Conservation (phyloP, 2,888 invertebrate genomes). For the Linnaemya vulpina region DNA sequence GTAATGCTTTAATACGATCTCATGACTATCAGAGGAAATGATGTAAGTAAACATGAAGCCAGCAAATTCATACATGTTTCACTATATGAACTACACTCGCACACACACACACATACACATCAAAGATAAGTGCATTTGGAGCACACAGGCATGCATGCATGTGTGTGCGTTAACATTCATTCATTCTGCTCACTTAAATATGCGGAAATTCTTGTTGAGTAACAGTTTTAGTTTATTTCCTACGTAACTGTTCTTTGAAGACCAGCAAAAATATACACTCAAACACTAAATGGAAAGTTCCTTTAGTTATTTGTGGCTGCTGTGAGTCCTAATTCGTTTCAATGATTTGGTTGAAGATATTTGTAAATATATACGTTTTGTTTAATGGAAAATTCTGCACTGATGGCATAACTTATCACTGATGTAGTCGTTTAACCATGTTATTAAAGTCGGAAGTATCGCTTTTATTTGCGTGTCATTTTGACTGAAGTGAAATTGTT, state of each 20-base stretch:
- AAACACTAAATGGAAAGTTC: slow-evolving; percentile 8
- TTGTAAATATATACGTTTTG: neutral
- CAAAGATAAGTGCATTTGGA: slow-evolving; percentile 16
- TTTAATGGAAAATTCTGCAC: neutral
- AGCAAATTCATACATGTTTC: slow-evolving; percentile 7
- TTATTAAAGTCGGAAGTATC: neutral
- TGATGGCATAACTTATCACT: neutral
- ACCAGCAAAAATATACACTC: neutral
- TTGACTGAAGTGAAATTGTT: neutral
- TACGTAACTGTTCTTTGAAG: slow-evolving; percentile 34
- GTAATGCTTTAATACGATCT: slow-evolving; percentile 37
- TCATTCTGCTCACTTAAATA: slow-evolving; percentile 57
- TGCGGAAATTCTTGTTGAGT: slow-evolving; percentile 62
- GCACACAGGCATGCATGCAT: neutral
- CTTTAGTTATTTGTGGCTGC: neutral
- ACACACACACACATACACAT: neutral
- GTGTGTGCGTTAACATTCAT: slow-evolving; percentile 7
- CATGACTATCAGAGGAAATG: slow-evolving; percentile 31
- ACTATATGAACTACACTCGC: neutral
- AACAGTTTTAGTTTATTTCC: slow-evolving; percentile 69
- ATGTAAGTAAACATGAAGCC: slow-evolving; percentile 14
- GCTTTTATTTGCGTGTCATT: neutral
- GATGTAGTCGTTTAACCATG: neutral
- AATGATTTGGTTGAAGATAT: slow-evolving; percentile 16
- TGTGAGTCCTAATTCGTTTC: neutral